Evolutionary conservation across 1,140 invertebrate species (phyloP), one percentile per base, ranked within the genome.

Genomic region (Medauroidea extradentata): DNA sequence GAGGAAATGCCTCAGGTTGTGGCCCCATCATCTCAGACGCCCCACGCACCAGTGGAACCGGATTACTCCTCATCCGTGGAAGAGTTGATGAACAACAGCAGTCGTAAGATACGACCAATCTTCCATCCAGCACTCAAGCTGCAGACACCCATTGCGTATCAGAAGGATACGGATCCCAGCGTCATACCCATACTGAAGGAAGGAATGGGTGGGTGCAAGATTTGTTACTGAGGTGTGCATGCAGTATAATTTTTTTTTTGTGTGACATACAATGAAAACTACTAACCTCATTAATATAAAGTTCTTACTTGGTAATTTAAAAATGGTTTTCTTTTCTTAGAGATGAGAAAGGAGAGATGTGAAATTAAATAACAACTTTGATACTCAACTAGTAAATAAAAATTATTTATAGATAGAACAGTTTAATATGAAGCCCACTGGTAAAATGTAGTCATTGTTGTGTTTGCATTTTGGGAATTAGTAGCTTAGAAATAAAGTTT

Each of bases 121-220:
- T 86, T 87, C 69, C 84, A 88, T 73, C 88, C 88, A 60, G 85
- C 83, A 41, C 73, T 90, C 44, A 84, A 88, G 63, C 72, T 90
- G 38, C 88, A 90, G 73, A 88, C 87, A 55, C 87, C 87, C 43
- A 89, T 90, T 65, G 87, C 88, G 34, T 90, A 89, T 75, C 86
- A 89, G 65, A 84, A 87, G 61, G 85, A 88, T 69, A 87, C 87
- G 46, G 87, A 90, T 77, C 78, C 85, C 34, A 88, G 85, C 68
- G 85, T 88, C 57, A 89, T 90, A 73, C 87, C 87, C 39, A 90
- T 90, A 69, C 81, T 86, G 65, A 86, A 86, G 74, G 89, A 92
- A 78, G 89, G 89, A 66, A 90, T 91, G 80, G 89, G 88, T 90
- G 78, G 77, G 77, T 73, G 27, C 4, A 48, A 48, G 44, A 21